A percentile compares a stretch with the other conserved stretches of the same genome.
Conservation (phyloP, 2,797 vertebrate genomes). For the Choloepus didactylus region DNA sequence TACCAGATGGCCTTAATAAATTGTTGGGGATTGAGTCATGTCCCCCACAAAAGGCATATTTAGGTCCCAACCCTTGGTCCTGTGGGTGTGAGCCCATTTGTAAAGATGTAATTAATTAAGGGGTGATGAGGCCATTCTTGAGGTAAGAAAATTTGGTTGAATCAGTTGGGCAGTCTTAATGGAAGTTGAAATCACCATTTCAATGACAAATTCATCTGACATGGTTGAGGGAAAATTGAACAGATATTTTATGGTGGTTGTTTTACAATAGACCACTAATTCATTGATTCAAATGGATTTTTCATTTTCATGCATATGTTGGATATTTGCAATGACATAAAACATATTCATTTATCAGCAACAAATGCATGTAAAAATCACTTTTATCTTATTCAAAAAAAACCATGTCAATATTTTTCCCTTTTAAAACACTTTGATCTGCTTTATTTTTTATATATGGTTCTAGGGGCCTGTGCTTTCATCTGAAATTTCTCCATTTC, state of each 20-base stretch:
- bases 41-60: too few species aligned
- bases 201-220: constrained; percentile 49
- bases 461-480: not conserved
- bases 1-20: not conserved
- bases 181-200: constrained; percentile 37
- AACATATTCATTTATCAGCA: not conserved
- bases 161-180: constrained; percentile 23
- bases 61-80: too few species aligned
- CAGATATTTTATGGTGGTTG: not conserved
- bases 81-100: too few species aligned
- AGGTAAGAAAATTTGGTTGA: constrained; percentile 56
- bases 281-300: constrained; percentile 49
- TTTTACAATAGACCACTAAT: not conserved
- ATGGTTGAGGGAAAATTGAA: constrained; percentile 29
- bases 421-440: not conserved
- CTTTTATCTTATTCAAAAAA: not conserved
- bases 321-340: constrained; percentile 1
- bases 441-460: not conserved
- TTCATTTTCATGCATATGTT: not conserved
- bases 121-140: not conserved
- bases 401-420: not conserved
- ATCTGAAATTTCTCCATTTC: not conserved
- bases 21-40: too few species aligned
- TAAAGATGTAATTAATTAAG: too few species aligned
- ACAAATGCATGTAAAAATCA: not conserved